Evolutionary conservation across 2,888 invertebrate species (phyloP).

Genomic region (Capitulum mitella): DNA sequence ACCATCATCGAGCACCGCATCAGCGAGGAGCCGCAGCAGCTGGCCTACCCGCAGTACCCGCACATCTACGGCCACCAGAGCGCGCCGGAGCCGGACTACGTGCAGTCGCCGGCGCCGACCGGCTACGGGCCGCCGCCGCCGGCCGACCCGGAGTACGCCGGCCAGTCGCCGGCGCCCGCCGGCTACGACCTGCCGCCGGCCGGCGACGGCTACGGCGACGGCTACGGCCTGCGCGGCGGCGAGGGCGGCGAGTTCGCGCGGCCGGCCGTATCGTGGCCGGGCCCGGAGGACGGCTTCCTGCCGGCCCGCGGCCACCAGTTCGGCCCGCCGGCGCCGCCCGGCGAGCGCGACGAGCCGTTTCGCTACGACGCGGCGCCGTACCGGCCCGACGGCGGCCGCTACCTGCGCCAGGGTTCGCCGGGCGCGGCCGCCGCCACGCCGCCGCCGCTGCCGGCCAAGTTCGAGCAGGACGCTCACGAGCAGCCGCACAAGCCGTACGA

Average conservation of each 20-base stretch:
- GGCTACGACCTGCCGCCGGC: background rate
- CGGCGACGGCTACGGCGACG: background rate
- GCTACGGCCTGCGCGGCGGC: background rate
- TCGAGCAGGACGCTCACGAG: background rate
- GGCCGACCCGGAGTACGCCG: background rate
- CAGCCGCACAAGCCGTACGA: background rate
- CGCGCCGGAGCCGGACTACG: background rate
- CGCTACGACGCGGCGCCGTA: background rate
- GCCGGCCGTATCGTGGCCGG: background rate
- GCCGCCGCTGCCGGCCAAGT: constrained; percentile 4
- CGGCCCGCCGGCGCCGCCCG: background rate
- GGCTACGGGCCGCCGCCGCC: background rate
- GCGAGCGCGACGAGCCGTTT: background rate
- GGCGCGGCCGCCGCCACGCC: background rate
- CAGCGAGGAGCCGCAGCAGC: background rate
- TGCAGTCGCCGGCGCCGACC: background rate
- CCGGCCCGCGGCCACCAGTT: background rate
- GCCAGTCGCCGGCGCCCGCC: background rate
- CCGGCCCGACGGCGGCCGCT: background rate
- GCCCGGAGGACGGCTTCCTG: background rate
- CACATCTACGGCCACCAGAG: constrained; percentile 22
- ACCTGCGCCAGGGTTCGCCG: background rate
- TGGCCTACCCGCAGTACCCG: constrained; percentile 18
- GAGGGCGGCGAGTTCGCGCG: background rate
- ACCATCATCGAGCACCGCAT: constrained; percentile 22